Evolutionary conservation across 2,888 invertebrate species (phyloP), one percentile per base, ranked within the genome.

Genomic region (Geophilus truncorum): DNA sequence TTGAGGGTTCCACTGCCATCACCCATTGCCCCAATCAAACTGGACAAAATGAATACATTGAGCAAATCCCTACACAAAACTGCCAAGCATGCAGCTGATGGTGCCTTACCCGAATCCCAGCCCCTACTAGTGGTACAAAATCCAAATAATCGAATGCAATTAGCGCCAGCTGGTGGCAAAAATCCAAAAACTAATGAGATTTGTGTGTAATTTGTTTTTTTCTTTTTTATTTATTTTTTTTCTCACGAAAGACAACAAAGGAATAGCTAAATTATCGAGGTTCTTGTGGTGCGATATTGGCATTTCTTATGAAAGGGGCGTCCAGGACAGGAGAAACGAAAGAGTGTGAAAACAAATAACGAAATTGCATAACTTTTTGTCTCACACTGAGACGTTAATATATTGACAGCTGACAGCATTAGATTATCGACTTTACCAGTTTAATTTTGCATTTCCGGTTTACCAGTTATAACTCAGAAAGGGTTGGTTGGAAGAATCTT

Each of bases 1-100:
- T 75, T 40, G 18, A 34, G 82, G 34, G 82, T 81, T 7, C 82
- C 82, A 15, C 82, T 81, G 15, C 82, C 82, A 3, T 82, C 82
- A 5, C 82, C 82, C 9, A 80, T 81, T 28, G 81, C 79, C 4
- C 81, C 79, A 78, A 78, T 51, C 77, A 57, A 79, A n/a, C 9
- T 25, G 18, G 21, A 12, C 15, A 30, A 78, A 45, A 75, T 70
- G 40, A 34, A 51, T 21, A 21, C 34, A 2, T 57, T 62, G 51
- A 30, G 30, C 57, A 51, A 45, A 32, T 30, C 45, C 28, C 62
- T 28, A 3, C 62, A 45, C 21, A 81, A 80, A 21, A 77, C 40
- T 51, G 70, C 78, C 18, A 40, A 12, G 18, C 76, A 25, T 4
- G 23, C 51, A 62, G 62, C 40, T 18, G 79, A 79, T 21, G 79